phyloP scores from a whole-genome alignment of 2,888 invertebrate genomes.

The Apotomis betuletana region DNA sequence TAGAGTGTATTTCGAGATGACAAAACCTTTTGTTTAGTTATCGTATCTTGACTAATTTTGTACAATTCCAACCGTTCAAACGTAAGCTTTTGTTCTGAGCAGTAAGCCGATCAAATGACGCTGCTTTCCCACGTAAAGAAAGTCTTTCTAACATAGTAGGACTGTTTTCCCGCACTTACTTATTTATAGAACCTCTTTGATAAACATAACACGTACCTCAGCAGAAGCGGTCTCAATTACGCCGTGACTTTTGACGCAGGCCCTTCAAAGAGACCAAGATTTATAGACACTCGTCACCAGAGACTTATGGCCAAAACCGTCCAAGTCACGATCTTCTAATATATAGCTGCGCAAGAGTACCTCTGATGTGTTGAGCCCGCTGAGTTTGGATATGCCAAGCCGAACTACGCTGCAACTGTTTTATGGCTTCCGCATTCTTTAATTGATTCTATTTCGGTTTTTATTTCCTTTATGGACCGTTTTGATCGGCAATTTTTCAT shows the following conservation, averaged over 20 bases:
- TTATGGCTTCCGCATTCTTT: slow-evolving; percentile 75
- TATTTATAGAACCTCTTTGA: slow-evolving; percentile 39
- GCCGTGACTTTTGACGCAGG: slow-evolving; percentile 34
- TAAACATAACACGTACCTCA: slow-evolving; percentile 35
- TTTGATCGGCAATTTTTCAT: slow-evolving; percentile 56
- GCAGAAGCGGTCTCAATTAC: slow-evolving; percentile 58
- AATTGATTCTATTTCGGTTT: slow-evolving; percentile 69
- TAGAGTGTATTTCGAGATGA: no score
- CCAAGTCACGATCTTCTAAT: slow-evolving; percentile 46
- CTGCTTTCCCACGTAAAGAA: slow-evolving; percentile 29
- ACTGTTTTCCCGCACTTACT: slow-evolving; percentile 25
- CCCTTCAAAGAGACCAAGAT: slow-evolving; percentile 44
- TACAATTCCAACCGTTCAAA: neutral
- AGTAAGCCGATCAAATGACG: neutral
- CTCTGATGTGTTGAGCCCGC: slow-evolving; percentile 55
- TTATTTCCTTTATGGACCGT: slow-evolving; percentile 62
- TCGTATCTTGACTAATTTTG: no score
- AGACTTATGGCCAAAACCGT: slow-evolving; percentile 46
- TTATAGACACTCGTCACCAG: slow-evolving; percentile 43
- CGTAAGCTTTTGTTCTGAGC: neutral
- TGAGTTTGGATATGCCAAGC: slow-evolving; percentile 50
- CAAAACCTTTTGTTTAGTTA: no score
- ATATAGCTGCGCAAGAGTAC: slow-evolving; percentile 51
- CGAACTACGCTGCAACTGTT: slow-evolving; percentile 55
- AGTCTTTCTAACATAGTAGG: slow-evolving; percentile 26